Evolutionary conservation across 2,888 invertebrate species (phyloP).

Genomic region (Baronia brevicornis): DNA sequence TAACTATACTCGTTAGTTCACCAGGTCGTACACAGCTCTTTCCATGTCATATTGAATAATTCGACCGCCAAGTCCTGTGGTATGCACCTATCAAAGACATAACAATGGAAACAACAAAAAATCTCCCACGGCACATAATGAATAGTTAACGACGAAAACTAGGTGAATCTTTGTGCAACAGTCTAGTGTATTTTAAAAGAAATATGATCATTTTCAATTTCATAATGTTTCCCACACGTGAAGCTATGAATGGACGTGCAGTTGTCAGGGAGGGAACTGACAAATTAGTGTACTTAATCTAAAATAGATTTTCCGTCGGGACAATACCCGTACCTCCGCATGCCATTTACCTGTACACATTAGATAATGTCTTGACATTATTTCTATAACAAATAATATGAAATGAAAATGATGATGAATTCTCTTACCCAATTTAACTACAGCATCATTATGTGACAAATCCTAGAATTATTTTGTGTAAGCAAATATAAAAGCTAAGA

Average conservation of each 20-base stretch:
- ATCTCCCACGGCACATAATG: conserved; percentile 71
- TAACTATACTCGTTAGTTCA: no score
- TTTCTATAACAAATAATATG: background rate
- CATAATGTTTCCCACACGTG: conserved; percentile 70
- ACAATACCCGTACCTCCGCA: conserved; percentile 26
- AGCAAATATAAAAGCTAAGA: no score
- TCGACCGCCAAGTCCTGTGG: conserved; percentile 44
- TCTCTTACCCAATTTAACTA: no score
- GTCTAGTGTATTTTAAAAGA: conserved; percentile 71
- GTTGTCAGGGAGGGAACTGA: conserved; percentile 39
- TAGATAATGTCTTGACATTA: background rate
- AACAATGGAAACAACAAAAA: conserved; percentile 64
- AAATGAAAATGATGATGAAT: no score
- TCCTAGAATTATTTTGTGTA: no score
- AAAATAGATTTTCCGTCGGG: conserved; percentile 59
- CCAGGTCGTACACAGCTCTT: no score
- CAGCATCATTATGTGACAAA: no score
- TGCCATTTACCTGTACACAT: background rate
- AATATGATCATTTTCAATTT: conserved; percentile 76
- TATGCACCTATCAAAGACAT: conserved; percentile 61
- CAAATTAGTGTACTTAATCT: conserved; percentile 68
- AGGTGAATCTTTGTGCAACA: conserved; percentile 76
- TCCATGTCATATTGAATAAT: conserved; percentile 26
- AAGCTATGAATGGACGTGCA: conserved; percentile 48
- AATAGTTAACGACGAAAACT: conserved; percentile 74